Evolutionary conservation across 2,888 invertebrate species (phyloP), one percentile per base, ranked within the genome.

Genomic region (Cremastobaeus sp.): DNA sequence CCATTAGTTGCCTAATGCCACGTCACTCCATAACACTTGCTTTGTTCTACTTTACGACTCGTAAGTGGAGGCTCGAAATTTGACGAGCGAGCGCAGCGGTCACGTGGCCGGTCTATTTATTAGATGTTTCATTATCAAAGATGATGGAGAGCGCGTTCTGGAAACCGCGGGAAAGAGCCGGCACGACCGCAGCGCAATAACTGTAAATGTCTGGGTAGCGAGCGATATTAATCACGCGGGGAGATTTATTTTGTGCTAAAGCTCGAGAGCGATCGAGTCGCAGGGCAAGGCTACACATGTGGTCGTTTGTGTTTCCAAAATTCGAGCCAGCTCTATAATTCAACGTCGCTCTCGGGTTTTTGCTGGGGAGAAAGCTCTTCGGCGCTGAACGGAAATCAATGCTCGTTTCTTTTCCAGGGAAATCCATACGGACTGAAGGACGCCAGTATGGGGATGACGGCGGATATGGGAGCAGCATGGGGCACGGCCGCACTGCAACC

Each of bases 351-450:
- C 52, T 54, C 48, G 45, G 37, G 39, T 0, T 66, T 43, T 62
- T 55, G 37, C 37, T 30, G 39, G 39, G 45, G 50, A 39, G 37
- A 73, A 62, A 57, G 66, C 73, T 68, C 54, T 50, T 68, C 43
- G 55, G 15, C 39, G 18, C 55, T 41, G 69, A 71, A 65, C 69
- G 50, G 74, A 76, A 77, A 77, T 76, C 74, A 78, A 77, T 78
- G 77, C 71, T 75, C 70, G 65, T 73, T 77, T 82, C 72, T 85
- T 82, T 93, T 93, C 78, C 92, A 96, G 96, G 94, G 95, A 88
- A 96, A 95, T 91, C 95, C 96, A 79, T 96, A 96, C 89, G 94
- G 93, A 81, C 89, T 96, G 88, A 96, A 96, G 90, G 94, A 94
- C 86, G 86, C 88, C 78, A 87, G 92, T 77, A 92, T 95, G 88